Conservation (phyloP, 2,797 vertebrate genomes). For the Champsocephalus gunnari region DNA sequence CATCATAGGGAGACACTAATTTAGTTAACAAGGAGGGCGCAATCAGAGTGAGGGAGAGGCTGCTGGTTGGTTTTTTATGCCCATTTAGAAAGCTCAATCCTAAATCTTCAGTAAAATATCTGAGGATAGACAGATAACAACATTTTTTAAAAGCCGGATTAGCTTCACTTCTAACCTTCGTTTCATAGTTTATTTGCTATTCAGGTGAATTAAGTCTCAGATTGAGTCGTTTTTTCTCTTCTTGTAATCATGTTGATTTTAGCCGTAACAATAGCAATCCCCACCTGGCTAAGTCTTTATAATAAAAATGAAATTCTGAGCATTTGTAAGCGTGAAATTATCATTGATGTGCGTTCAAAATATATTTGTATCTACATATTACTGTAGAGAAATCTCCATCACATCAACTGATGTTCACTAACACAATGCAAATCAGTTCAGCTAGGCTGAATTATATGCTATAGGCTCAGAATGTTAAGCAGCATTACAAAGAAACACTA, state of each 20-base stretch:
- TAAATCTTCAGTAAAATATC: slow-evolving; percentile 29
- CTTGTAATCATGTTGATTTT: slow-evolving; percentile 38
- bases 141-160: slow-evolving; percentile 7
- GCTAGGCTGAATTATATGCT: slow-evolving; percentile 39
- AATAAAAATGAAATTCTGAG: slow-evolving; percentile 25
- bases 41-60: slow-evolving; percentile 33
- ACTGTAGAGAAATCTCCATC: slow-evolving; percentile 27
- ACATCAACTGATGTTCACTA: slow-evolving; percentile 39
- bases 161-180: neutral
- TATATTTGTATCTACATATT: slow-evolving; percentile 27
- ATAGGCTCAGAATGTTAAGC: slow-evolving; percentile 53
- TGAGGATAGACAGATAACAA: slow-evolving; percentile 29
- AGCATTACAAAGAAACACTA: slow-evolving; percentile 51
- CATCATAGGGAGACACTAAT: slow-evolving; percentile 59
- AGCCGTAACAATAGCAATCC: slow-evolving; percentile 9
- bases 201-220: slow-evolving; percentile 16
- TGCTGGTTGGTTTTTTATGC: slow-evolving; percentile 29
- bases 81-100: slow-evolving; percentile 11
- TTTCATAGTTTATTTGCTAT: slow-evolving; percentile 28
- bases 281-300: neutral
- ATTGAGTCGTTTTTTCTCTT: slow-evolving; percentile 27
- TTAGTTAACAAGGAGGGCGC: slow-evolving; percentile 45
- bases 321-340: slow-evolving; percentile 24
- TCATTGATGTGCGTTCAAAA: slow-evolving; percentile 38
- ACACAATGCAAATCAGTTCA: slow-evolving; percentile 36